These are phyloP conservation scores for Gymnobelideus leadbeateri DNA, from an alignment of 2,113 vertebrate genomes.

Conservation along the genomic window DNA sequence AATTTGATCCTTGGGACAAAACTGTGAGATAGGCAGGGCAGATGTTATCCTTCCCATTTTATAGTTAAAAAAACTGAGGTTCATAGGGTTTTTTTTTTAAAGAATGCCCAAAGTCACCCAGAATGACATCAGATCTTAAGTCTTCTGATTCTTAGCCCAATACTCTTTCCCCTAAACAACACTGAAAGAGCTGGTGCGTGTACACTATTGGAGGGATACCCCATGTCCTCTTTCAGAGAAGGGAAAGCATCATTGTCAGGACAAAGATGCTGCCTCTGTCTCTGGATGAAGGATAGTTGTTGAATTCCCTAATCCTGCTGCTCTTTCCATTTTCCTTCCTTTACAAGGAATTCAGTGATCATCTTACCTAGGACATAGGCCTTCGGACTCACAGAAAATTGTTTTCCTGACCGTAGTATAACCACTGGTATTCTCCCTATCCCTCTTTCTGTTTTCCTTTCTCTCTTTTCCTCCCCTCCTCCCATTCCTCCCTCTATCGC, in stretches of 20 bases:
- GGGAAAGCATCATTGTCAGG: constrained; percentile 7
- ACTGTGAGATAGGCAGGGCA: neutral
- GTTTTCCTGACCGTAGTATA: neutral
- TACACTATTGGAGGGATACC: neutral
- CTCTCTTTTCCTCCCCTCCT: neutral
- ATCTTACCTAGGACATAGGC: neutral
- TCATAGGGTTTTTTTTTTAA: neutral
- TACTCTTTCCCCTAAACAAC: neutral
- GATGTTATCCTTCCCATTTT: neutral
- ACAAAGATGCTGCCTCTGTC: neutral
- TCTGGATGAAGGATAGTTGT: constrained; percentile 26
- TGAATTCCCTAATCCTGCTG: constrained; percentile 19
- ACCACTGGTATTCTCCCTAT: neutral
- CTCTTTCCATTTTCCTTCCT: neutral
- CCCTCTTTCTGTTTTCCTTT: neutral
- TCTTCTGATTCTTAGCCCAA: neutral
- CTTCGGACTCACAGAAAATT: neutral
- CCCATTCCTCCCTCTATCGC: neutral
- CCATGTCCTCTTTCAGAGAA: neutral
- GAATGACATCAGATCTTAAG: neutral
- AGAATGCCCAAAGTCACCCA: neutral
- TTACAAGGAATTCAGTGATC: constrained; percentile 2
- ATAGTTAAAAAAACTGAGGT: neutral
- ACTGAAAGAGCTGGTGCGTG: neutral
- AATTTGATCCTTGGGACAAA: neutral